These are phyloP conservation scores for Abramis brama DNA, from an alignment of 2,113 vertebrate species.

Conservation along the genomic window DNA sequence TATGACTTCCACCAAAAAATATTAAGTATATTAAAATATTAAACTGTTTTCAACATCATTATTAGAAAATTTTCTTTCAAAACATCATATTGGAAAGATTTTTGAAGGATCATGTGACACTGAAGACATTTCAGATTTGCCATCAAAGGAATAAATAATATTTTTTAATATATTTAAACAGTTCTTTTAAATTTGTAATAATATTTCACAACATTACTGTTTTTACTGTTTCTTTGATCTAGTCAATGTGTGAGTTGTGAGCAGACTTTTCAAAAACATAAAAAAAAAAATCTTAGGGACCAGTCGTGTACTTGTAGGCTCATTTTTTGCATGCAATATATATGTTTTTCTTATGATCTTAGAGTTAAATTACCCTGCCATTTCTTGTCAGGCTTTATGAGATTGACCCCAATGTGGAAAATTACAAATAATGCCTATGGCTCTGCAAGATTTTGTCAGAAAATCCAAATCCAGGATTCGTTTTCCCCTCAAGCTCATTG, in stretches of 20 bases:
- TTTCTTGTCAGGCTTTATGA: background rate
- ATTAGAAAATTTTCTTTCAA: background rate
- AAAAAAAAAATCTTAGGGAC: background rate
- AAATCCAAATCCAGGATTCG: background rate
- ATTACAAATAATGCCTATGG: background rate
- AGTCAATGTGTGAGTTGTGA: background rate
- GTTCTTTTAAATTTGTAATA: background rate
- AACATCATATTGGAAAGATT: background rate
- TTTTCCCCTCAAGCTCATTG: background rate
- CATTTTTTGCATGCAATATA: background rate
- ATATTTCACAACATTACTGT: background rate
- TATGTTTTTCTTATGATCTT: background rate
- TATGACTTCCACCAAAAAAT: background rate
- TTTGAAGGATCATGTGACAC: background rate
- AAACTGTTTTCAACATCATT: background rate
- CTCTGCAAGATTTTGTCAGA: background rate
- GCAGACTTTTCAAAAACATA: background rate
- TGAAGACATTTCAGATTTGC: no score
- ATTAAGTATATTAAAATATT: no score
- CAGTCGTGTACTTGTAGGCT: background rate
- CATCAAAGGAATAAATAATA: background rate
- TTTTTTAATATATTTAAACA: background rate
- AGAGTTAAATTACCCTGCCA: background rate
- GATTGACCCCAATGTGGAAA: background rate
- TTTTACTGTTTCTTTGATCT: background rate